These are phyloP conservation scores for Megaleporinus macrocephalus DNA, from an alignment of 2,113 vertebrate species.

Conservation along the genomic window DNA sequence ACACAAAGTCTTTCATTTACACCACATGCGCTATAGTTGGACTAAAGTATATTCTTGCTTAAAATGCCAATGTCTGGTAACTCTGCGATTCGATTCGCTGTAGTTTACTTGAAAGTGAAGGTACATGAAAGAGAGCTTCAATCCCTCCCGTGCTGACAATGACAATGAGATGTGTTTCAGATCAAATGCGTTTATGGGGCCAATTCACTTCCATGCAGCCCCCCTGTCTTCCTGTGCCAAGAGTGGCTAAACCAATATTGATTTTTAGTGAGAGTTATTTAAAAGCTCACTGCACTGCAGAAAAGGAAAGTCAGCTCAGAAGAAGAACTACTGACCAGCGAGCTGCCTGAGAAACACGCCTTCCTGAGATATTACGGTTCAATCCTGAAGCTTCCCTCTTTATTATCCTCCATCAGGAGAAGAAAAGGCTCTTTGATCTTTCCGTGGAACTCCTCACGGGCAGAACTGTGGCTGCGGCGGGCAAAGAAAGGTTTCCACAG, in stretches of 20 bases:
- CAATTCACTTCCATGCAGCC: not conserved
- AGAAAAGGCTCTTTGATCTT: slow-evolving; percentile 68
- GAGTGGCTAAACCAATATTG: slow-evolving; percentile 33
- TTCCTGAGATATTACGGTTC: slow-evolving; percentile 54
- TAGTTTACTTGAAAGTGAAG: not conserved
- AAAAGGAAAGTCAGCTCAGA: slow-evolving; percentile 33
- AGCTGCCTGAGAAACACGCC: slow-evolving; percentile 18
- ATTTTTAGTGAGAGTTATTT: slow-evolving; percentile 19
- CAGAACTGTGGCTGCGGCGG: slow-evolving; percentile 49
- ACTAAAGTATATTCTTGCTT: too few relatives aligned
- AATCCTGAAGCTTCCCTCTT: slow-evolving; percentile 53
- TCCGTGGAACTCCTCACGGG: slow-evolving; percentile 45
- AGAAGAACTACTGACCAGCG: not conserved
- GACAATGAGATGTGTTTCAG: slow-evolving; percentile 31
- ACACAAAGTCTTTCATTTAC: not conserved
- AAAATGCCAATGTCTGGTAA: too few relatives aligned
- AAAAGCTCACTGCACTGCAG: slow-evolving; percentile 20
- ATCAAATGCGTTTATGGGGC: slow-evolving; percentile 24
- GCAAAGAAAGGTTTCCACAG: slow-evolving; percentile 49
- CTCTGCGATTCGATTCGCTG: not conserved
- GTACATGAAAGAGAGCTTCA: slow-evolving; percentile 35
- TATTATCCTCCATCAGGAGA: slow-evolving; percentile 53
- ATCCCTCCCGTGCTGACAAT: not conserved
- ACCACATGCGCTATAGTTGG: too few relatives aligned
- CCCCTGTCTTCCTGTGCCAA: slow-evolving; percentile 14